phyloP scores from a whole-genome alignment of 1,140 invertebrate genomes.

The Phymorhynchus buccinoides region DNA sequence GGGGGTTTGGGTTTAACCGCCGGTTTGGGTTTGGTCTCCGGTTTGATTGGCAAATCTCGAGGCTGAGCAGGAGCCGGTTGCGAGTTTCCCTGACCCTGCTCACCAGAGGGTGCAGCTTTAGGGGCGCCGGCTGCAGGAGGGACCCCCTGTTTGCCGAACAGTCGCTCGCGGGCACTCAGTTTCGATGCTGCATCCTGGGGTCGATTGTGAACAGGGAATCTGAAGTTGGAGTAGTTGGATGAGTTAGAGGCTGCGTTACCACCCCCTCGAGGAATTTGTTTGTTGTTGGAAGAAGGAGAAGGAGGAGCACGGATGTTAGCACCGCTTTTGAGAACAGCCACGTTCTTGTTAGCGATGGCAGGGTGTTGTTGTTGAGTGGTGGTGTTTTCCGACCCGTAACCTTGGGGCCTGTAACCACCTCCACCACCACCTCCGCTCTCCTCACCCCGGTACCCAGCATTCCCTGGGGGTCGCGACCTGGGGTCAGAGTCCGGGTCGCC shows the following conservation, averaged over 20 bases:
- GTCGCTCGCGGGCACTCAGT: constrained; percentile 38
- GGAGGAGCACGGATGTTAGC: background rate
- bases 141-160: constrained; percentile 38
- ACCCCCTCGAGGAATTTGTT: background rate
- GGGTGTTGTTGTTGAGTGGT: background rate
- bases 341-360: constrained; percentile 30
- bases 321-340: background rate
- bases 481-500: background rate
- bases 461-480: constrained; percentile 22
- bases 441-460: constrained; percentile 4
- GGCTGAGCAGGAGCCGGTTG: constrained; percentile 38
- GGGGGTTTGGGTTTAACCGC: constrained; percentile 58
- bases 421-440: background rate
- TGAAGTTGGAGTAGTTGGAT: constrained; percentile 40
- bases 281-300: background rate
- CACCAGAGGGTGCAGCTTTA: background rate
- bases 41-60: constrained; percentile 41
- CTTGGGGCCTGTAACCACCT: constrained; percentile 4
- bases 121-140: background rate
- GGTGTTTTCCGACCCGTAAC: background rate
- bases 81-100: constrained; percentile 64
- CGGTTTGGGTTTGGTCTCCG: constrained; percentile 48
- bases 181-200: constrained; percentile 27
- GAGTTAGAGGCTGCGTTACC: background rate
- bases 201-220: constrained; percentile 7